Evolutionary conservation across 2,797 vertebrate genomes (phyloP), one percentile per base, ranked within the genome.

Genomic region (Notolabrus celidotus): DNA sequence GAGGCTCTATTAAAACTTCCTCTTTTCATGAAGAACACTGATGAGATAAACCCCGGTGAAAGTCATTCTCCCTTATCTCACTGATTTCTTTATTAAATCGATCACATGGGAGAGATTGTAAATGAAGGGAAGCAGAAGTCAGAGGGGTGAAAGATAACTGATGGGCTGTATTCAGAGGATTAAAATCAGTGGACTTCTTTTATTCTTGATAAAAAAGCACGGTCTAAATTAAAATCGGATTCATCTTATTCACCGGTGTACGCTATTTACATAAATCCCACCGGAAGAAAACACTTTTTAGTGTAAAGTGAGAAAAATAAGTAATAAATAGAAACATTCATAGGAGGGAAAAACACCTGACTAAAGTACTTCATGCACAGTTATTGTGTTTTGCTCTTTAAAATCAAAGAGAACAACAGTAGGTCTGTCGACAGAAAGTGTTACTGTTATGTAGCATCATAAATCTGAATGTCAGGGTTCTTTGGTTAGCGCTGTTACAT

Each of bases 61-160:
- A 65, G 20, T 46, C 31, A 55, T 79, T 16, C 49, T 39, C 5
- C 0, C 22, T 39, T 19, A 33, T 43, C 23, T 20, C 23, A 47
- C 11, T 39, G 33, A 41, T 58, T 41, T 46, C 58, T 69, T 60
- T 56, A 69, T 60, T 47, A 29, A 19, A 74, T 56, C 8, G 43
- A 51, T 50, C 17, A 49, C 25, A 31, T 9, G 16, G 14, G 29
- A 49, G 23, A 20, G 15, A 27, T 53, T 12, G 19, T 33, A 56
- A 65, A 23, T 60, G 39, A 65, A 61, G 14, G 33, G n/a, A 49
- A n/a, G 38, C 9, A 51, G 10, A 29, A 23, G 39, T 64, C 20
- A 42, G 15, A 31, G 25, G 7, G 7, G 1, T 52, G 11, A 17
- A 23, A 33, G 36, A 62, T 51, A 49, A 56, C 20, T 34, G 19